phyloP scores from a whole-genome alignment of 2,113 vertebrate genomes.

The Microcebus tavaratra region DNA sequence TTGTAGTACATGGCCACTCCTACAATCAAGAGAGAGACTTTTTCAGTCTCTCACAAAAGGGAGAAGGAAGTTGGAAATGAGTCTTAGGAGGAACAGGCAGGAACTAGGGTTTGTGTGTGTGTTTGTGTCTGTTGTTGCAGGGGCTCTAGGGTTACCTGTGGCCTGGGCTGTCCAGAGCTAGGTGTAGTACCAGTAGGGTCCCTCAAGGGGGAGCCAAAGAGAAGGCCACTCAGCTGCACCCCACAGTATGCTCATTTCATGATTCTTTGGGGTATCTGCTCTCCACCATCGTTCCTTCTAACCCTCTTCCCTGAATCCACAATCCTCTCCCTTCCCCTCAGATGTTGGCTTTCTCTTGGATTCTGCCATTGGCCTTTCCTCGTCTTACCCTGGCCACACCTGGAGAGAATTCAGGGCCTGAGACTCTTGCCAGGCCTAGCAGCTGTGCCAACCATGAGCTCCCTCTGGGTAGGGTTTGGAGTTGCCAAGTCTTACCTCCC shows the following conservation, averaged over 20 bases:
- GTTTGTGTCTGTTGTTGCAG: not conserved
- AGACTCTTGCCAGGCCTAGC: slow-evolving; percentile 23
- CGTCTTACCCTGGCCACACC: slow-evolving; percentile 48
- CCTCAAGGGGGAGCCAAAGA: slow-evolving; percentile 74
- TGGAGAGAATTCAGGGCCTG: slow-evolving; percentile 54
- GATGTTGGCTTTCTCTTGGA: slow-evolving; percentile 25
- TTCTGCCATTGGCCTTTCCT: slow-evolving; percentile 29
- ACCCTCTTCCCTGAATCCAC: not conserved
- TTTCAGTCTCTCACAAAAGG: not conserved
- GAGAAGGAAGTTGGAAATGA: not conserved
- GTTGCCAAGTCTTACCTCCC: slow-evolving; percentile 24
- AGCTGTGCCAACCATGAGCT: slow-evolving; percentile 55
- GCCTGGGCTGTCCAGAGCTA: not conserved
- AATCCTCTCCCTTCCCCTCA: not conserved
- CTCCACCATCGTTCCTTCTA: not conserved
- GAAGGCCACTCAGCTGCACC: slow-evolving; percentile 27
- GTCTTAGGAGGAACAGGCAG: not conserved
- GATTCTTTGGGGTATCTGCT: not conserved
- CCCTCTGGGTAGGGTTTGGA: slow-evolving; percentile 2
- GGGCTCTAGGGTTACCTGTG: not conserved
- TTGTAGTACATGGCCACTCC: not conserved
- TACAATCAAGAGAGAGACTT: not conserved
- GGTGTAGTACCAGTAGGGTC: slow-evolving; percentile 41
- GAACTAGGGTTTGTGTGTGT: not conserved
- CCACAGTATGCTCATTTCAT: not conserved